phyloP scores from a whole-genome alignment of 2,797 vertebrate genomes.

The Hafferia zeledoni region DNA sequence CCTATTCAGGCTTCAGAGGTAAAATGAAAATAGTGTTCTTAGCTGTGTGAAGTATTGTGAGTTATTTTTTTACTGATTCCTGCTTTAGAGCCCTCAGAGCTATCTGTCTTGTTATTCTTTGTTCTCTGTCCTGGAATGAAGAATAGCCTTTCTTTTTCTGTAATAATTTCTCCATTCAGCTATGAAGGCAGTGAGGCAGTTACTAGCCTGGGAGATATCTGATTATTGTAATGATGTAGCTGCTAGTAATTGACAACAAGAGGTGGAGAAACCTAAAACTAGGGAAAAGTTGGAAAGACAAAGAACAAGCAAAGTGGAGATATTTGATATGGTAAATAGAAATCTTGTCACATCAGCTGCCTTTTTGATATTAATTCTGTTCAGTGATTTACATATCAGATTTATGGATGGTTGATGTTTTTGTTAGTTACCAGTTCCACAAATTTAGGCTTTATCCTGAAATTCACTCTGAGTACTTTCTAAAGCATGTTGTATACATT shows the following conservation, averaged over 20 bases:
- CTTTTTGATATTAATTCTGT: conserved; percentile 14
- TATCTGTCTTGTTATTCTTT: not conserved
- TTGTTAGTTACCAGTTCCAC: not conserved
- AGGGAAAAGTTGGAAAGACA: not conserved
- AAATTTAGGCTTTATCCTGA: not conserved
- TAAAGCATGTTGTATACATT: not conserved
- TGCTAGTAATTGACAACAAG: not conserved
- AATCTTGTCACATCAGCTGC: not conserved
- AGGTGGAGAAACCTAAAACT: not conserved
- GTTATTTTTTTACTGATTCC: not conserved
- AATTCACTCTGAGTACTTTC: not conserved
- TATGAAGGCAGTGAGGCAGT: not conserved
- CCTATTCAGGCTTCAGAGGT: not conserved
- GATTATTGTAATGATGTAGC: not conserved
- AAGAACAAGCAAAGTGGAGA: not conserved
- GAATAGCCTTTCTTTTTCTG: not conserved
- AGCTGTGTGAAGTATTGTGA: not conserved
- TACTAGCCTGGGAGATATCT: not conserved
- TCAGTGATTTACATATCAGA: not conserved
- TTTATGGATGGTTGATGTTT: not conserved
- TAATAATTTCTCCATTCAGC: not conserved
- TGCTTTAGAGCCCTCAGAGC: not conserved
- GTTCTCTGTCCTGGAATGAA: not conserved
- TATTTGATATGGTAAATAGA: not conserved
- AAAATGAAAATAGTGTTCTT: not conserved